A percentile compares a stretch with the other conserved stretches of the same genome.
These are phyloP conservation scores for Riparia riparia DNA, from an alignment of 2,113 vertebrate species.

Conservation along the genomic window DNA sequence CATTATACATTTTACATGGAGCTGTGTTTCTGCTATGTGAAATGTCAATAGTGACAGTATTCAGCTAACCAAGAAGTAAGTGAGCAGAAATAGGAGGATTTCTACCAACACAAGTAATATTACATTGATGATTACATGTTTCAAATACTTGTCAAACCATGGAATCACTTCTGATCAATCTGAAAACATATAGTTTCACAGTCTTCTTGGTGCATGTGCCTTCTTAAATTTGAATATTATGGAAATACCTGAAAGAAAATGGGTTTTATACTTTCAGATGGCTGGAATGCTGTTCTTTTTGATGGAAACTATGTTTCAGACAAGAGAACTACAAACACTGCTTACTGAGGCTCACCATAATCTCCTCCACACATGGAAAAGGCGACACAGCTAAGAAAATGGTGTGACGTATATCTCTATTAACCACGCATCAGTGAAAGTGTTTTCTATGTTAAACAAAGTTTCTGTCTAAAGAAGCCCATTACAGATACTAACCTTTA, in stretches of 20 bases:
- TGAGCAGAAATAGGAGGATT: neutral
- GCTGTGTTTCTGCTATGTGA: neutral
- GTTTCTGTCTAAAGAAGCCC: neutral
- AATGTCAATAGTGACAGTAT: neutral
- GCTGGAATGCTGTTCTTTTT: neutral
- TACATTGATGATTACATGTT: neutral
- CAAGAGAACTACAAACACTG: neutral
- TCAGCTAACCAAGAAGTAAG: neutral
- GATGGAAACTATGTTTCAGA: neutral
- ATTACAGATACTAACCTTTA: neutral
- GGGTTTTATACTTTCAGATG: neutral
- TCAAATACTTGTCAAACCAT: neutral
- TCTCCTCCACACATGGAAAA: neutral
- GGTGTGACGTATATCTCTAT: neutral
- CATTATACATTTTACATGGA: neutral
- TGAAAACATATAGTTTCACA: neutral
- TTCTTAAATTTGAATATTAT: neutral
- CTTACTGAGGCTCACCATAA: neutral
- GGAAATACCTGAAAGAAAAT: neutral
- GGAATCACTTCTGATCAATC: neutral
- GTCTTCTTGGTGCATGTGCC: neutral
- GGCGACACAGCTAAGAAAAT: neutral
- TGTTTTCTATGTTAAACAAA: neutral
- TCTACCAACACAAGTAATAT: neutral
- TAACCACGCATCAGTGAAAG: neutral